Conservation (phyloP, 23 tunicate genomes). For the Trididemnum clinides region DNA sequence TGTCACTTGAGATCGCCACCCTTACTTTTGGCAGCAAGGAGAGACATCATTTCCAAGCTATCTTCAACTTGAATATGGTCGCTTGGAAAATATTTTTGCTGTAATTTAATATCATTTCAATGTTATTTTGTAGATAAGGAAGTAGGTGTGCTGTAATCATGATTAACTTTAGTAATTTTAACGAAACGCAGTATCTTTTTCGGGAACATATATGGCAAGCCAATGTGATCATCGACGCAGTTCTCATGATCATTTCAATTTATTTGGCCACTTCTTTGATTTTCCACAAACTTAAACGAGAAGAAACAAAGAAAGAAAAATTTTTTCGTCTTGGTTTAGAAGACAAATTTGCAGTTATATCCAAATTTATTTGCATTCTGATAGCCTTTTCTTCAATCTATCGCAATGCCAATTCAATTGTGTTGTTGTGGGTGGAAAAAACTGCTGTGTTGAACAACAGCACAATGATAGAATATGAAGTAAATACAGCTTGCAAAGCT, state of each 20-base stretch:
- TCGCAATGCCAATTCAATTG: background rate
- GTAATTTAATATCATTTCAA: no score
- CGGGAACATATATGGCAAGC: background rate
- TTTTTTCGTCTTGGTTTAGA: background rate
- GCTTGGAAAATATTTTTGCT: no score
- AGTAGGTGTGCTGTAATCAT: no score
- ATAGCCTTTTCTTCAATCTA: background rate
- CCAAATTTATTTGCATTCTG: background rate
- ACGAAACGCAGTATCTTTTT: background rate
- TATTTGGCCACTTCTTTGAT: background rate
- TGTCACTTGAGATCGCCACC: no score
- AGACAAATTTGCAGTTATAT: background rate
- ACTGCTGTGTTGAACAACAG: background rate
- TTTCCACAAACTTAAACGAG: background rate
- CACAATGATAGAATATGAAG: background rate
- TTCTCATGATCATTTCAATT: background rate
- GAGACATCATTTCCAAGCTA: no score
- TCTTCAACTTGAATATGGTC: no score
- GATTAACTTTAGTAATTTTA: background rate
- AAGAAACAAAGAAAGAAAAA: background rate
- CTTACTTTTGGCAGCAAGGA: no score
- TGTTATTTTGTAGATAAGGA: no score
- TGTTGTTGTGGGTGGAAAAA: background rate
- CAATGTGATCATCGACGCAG: background rate
- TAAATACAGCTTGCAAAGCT: background rate